phyloP scores from a whole-genome alignment of 2,797 vertebrate species.

The Scomberomorus guttatus region DNA sequence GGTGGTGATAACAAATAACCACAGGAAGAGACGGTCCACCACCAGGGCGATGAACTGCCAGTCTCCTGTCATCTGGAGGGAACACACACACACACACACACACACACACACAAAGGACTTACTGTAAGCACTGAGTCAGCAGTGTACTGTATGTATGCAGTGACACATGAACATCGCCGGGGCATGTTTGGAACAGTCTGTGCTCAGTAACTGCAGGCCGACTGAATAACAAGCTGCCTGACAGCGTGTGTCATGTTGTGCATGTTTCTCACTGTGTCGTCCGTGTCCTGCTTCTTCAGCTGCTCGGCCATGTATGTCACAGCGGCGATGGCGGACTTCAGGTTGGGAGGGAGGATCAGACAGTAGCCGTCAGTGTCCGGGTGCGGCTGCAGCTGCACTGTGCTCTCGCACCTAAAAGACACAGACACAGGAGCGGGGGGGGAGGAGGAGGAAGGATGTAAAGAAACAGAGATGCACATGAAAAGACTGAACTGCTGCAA shows the following conservation, averaged over 20 bases:
- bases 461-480: too few relatives aligned
- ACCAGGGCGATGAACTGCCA: conserved; percentile 89
- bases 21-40: conserved; percentile 88
- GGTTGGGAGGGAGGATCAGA: conserved; percentile 87
- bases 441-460: not conserved
- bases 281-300: conserved; percentile 86
- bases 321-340: conserved; percentile 87
- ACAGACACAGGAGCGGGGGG: conserved; percentile 32
- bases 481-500: too few relatives aligned
- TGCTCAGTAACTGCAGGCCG: conserved; percentile 7
- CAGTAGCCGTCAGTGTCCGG: conserved; percentile 84
- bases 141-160: conserved; percentile 26
- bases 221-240: conserved; percentile 34
- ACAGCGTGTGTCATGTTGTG: conserved; percentile 10
- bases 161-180: conserved; percentile 48
- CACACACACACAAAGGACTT: conserved; percentile 23
- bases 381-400: conserved; percentile 83
- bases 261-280: conserved; percentile 80
- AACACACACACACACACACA: conserved; percentile 44
- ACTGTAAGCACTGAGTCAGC: conserved; percentile 55
- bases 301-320: conserved; percentile 88
- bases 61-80: conserved; percentile 85
- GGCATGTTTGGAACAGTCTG: conserved; percentile 45
- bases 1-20: conserved; percentile 87
- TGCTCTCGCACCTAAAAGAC: conserved; percentile 77